These are phyloP conservation scores for Myodes glareolus DNA, from an alignment of 2,113 vertebrate species.

Conservation along the genomic window DNA sequence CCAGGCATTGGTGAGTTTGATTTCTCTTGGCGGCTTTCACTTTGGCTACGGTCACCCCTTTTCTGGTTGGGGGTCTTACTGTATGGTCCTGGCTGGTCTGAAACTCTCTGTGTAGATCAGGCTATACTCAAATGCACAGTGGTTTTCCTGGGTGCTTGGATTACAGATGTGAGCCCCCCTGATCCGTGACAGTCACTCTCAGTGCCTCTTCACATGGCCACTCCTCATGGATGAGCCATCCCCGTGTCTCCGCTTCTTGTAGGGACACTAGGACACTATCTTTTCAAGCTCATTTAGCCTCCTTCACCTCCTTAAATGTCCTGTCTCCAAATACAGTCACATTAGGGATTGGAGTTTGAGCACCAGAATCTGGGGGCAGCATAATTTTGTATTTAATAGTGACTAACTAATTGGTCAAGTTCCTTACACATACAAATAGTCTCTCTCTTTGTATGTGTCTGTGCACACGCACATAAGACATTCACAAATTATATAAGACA, in stretches of 20 bases:
- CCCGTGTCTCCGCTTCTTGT: background rate
- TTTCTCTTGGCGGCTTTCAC: background rate
- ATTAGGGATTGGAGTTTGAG: background rate
- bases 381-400: background rate
- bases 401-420: background rate
- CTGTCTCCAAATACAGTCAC: background rate
- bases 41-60: background rate
- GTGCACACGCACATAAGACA: background rate
- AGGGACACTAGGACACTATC: background rate
- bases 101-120: background rate
- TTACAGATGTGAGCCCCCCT: background rate
- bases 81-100: background rate
- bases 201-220: background rate
- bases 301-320: background rate
- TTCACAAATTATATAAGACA: background rate
- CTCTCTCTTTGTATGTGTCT: background rate
- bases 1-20: background rate
- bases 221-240: background rate
- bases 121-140: background rate
- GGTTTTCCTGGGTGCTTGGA: background rate
- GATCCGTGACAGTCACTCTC: too few relatives aligned
- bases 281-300: background rate
- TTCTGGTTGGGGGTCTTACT: background rate
- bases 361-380: too few relatives aligned
- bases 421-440: constrained; percentile 3